These are phyloP conservation scores for Dendrocincla tyrannina DNA, from an alignment of 2,797 vertebrate genomes.

Conservation along the genomic window DNA sequence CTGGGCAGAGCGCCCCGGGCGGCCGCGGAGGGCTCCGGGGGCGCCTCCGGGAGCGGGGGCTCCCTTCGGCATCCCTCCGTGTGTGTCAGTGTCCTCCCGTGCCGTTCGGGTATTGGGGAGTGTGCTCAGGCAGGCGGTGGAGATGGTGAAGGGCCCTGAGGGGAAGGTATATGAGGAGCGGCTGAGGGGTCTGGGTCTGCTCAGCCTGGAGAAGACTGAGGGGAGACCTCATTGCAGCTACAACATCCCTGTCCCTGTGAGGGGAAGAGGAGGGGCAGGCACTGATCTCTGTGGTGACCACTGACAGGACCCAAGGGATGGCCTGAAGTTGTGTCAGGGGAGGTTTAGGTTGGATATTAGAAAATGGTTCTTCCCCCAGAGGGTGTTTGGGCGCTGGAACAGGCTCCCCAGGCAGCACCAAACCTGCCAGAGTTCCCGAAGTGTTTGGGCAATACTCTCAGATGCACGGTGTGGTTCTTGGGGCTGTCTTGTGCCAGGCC, in stretches of 20 bases:
- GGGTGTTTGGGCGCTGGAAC: background rate
- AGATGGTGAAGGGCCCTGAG: background rate
- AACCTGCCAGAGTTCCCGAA: background rate
- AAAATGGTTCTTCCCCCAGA: background rate
- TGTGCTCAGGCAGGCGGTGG: background rate
- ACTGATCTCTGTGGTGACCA: background rate
- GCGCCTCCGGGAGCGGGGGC: background rate
- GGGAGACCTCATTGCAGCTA: background rate
- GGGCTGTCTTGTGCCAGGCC: no score
- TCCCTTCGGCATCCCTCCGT: background rate
- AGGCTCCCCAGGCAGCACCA: background rate
- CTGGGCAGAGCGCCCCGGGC: background rate
- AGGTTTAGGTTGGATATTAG: background rate
- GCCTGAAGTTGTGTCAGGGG: background rate
- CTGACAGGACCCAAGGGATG: background rate
- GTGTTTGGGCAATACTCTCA: background rate
- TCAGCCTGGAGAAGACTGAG: background rate
- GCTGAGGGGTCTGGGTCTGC: background rate
- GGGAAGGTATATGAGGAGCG: background rate
- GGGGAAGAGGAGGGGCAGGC: background rate
- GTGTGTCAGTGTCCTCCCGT: background rate
- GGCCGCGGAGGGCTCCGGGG: background rate
- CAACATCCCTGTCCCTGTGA: background rate
- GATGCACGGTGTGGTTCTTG: background rate
- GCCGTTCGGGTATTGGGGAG: background rate